Base-by-base conservation (phyloP, 2,888 invertebrate species). In the Parnassius glacialis region DNA sequence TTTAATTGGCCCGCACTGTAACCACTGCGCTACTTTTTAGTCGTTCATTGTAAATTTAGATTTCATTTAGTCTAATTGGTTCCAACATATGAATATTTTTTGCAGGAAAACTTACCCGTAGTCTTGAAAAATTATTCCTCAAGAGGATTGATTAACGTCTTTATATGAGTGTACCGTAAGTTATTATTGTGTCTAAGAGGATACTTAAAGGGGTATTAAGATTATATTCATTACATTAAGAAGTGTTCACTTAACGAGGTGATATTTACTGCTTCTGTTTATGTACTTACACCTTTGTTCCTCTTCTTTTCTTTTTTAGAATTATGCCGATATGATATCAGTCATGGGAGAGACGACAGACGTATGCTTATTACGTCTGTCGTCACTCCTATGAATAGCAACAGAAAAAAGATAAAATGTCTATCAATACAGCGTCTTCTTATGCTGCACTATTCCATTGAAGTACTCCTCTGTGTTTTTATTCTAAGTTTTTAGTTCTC, bases 1-100 rank as follows among this genome's bases (percentile, higher is more conserved):
- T 81, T 85, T 86, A 84, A 88, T 87, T 87, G 84, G 82, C 78
- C 71, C 70, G 71, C 71, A 71, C 73, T 69, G 57, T 64, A 59
- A 68, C 70, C 55, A 64, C 65, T 70, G 67, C 67, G 68, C 67
- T 58, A 67, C n/a, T 58, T 62, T 62, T 58, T 59, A 55, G 34
- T 13, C 48, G 54, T 57, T 57, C 53, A 48, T 57, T 61, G 44
- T 56, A 20, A 48, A 60, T 34, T 48, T 51, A 50, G 48, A 52
- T 61, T 56, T 54, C 55, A 13, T 55, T 54, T 42, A 16, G 20
- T 45, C 45, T 62, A 62, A 62, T 62, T 59, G 59, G 59, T 20
- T 43, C 43, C 41, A 51, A 59, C 44, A 52, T 56, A 47, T 62
- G 45, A 51, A 50, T 16, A 12, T 9, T 41, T 55, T 62, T 52